Evolutionary conservation across 2,113 vertebrate species (phyloP).

Genomic region (Boulengeromyrus knoepffleri): DNA sequence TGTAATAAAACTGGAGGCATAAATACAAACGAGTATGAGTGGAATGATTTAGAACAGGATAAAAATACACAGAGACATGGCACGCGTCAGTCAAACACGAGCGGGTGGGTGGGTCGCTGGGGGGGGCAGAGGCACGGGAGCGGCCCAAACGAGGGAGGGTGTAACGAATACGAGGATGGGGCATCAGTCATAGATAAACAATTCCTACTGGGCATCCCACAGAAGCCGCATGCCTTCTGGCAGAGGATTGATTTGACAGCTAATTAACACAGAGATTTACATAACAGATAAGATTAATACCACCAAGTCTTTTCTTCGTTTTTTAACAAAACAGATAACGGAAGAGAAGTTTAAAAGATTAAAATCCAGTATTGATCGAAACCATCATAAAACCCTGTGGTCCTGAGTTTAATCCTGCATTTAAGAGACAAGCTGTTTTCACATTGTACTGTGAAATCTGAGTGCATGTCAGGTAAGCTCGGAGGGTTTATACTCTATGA

Average conservation of each 20-base stretch:
- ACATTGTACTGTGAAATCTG: constrained; percentile 23
- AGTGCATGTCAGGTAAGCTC: neutral
- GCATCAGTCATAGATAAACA: constrained; percentile 41
- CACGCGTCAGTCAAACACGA: neutral
- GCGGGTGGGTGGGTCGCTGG: neutral
- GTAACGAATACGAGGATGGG: constrained; percentile 30
- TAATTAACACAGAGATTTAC: constrained; percentile 66
- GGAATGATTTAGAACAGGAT: neutral
- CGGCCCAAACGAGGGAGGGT: neutral
- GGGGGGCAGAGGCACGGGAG: neutral
- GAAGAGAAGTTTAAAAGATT: constrained; percentile 55
- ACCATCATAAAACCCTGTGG: constrained; percentile 46
- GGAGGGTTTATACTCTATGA: neutral
- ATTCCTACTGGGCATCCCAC: constrained; percentile 35
- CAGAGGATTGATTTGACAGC: constrained; percentile 59
- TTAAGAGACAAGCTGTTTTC: constrained; percentile 43
- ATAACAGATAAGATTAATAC: constrained; percentile 54
- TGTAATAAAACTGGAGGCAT: neutral
- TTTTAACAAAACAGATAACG: constrained; percentile 52
- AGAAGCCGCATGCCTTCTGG: constrained; percentile 13
- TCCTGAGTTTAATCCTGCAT: constrained; percentile 46
- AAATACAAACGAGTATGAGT: constrained; percentile 9
- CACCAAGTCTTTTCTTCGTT: constrained; percentile 36
- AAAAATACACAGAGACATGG: constrained; percentile 7
- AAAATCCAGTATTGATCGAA: constrained; percentile 65